phyloP scores from a whole-genome alignment of 2,888 invertebrate genomes.

The Stegophylla sp. region DNA sequence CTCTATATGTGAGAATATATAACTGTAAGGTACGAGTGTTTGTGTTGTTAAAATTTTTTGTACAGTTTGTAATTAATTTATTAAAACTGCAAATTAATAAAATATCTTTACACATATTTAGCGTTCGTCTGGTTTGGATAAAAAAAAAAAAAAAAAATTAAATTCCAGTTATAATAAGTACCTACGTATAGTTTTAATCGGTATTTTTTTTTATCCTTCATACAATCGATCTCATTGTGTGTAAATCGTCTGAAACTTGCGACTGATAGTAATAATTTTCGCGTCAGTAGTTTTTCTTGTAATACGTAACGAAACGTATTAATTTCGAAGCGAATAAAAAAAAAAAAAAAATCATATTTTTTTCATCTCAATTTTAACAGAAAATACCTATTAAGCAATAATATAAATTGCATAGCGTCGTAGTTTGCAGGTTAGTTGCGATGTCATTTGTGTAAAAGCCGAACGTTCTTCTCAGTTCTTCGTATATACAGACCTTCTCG shows the following conservation, averaged over 20 bases:
- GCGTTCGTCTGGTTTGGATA: neutral
- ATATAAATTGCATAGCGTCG: neutral
- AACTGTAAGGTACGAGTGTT: no score
- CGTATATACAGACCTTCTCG: no score
- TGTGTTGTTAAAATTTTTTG: no score
- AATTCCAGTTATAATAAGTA: conserved; percentile 12
- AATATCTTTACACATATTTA: neutral
- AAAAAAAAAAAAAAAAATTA: neutral
- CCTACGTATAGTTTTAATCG: neutral
- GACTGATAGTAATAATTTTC: neutral
- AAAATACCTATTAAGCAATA: conserved; percentile 4
- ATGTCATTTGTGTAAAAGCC: neutral
- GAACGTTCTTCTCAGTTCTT: no score
- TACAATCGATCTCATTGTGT: conserved; percentile 22
- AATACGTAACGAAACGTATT: conserved; percentile 7
- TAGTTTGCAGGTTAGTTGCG: neutral
- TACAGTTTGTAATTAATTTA: neutral
- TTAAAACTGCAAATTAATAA: neutral
- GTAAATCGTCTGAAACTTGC: conserved; percentile 6
- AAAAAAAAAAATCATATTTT: neutral
- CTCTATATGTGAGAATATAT: no score
- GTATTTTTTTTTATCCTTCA: neutral
- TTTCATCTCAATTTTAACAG: neutral
- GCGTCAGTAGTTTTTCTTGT: neutral
- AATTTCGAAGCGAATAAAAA: neutral